A percentile compares a stretch with the other conserved stretches of the same genome.
Evolutionary conservation across 2,888 invertebrate genomes (phyloP).

Genomic region (Conus canariensis): DNA sequence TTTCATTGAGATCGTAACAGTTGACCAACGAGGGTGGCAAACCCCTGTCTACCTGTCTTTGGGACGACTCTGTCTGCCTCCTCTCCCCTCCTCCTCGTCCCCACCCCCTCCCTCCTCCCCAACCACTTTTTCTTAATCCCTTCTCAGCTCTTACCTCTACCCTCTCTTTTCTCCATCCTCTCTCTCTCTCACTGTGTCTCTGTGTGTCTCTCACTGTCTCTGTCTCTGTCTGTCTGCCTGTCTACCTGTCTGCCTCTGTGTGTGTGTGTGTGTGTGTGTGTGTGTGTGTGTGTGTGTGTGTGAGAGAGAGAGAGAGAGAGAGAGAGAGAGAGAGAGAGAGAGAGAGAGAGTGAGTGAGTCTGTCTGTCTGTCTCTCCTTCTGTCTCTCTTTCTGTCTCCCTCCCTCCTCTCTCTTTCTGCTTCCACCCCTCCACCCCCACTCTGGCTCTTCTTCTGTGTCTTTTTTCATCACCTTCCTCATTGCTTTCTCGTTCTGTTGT

Average conservation of each 20-base stretch:
- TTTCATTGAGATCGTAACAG: too few relatives aligned
- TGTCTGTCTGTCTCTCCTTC: background rate
- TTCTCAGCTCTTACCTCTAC: background rate
- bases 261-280: slow-evolving; percentile 10
- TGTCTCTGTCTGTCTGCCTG: background rate
- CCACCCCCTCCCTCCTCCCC: background rate
- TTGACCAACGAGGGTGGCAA: too few relatives aligned
- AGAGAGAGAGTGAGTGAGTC: background rate
- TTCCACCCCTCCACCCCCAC: background rate
- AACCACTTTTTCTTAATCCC: background rate
- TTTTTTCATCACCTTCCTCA: background rate
- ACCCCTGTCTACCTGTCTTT: too few relatives aligned
- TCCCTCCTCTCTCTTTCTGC: background rate
- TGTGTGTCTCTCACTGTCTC: background rate
- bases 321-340: background rate
- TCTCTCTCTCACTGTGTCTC: background rate
- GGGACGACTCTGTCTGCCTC: background rate
- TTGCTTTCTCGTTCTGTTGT: too few relatives aligned
- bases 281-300: background rate
- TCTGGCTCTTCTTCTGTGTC: background rate
- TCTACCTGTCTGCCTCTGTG: background rate
- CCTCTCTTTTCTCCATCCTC: background rate
- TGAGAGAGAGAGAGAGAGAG: background rate
- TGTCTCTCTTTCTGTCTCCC: background rate
- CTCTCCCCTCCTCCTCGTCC: background rate